Conservation (phyloP, 2,113 vertebrate genomes). For the Gymnogyps californianus region DNA sequence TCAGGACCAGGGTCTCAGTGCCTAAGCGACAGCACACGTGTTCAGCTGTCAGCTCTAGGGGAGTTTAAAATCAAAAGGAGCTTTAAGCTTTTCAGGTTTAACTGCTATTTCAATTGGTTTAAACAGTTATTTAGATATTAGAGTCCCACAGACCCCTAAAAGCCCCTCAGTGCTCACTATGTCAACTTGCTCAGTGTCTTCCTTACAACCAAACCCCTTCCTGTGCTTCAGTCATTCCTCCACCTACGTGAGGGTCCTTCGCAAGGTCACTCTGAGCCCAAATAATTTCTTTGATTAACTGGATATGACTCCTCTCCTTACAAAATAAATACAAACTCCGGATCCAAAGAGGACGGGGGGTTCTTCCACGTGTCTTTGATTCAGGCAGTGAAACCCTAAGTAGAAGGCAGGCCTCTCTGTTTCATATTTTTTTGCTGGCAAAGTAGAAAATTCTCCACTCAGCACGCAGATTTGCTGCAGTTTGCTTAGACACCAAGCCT, state of each 20-base stretch:
- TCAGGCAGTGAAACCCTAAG: not conserved
- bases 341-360: not conserved
- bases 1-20: accelerated
- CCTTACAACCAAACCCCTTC: not conserved
- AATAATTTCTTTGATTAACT: not conserved
- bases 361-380: not conserved
- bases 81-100: not conserved
- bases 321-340: not conserved
- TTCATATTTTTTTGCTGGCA: constrained; percentile 16
- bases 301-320: not conserved
- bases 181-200: not conserved
- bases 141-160: not conserved
- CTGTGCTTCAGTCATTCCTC: not conserved
- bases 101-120: not conserved
- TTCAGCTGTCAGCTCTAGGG: not conserved
- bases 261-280: not conserved
- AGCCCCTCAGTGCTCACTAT: not conserved
- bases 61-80: not conserved
- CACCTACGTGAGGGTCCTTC: not conserved
- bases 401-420: not conserved
- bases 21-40: not conserved
- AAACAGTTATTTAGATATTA: not conserved
- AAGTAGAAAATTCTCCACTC: not conserved
- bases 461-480: not conserved
- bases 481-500: not conserved